phyloP scores from a whole-genome alignment of 2,888 invertebrate genomes.

The Drosophila pegasa region DNA sequence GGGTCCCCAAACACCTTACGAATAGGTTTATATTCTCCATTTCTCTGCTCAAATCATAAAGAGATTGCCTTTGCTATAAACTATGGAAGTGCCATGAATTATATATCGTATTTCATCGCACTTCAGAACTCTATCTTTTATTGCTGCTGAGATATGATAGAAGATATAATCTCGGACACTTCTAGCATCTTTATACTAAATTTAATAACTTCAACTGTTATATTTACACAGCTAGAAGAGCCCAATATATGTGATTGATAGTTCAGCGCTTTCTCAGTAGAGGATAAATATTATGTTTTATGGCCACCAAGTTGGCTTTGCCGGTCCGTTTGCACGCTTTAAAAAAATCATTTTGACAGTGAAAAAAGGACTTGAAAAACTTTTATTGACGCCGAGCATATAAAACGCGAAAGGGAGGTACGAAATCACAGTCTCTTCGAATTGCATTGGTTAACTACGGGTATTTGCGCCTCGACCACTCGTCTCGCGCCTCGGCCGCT shows the following conservation, averaged over 20 bases:
- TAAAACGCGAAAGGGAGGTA: slow-evolving; percentile 7
- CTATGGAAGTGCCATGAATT: too few relatives aligned
- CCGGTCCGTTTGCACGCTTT: background rate
- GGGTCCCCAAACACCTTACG: background rate
- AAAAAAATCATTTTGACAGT: slow-evolving; percentile 5
- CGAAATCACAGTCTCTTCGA: slow-evolving; percentile 2
- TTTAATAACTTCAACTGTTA: background rate
- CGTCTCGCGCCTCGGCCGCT: slow-evolving; percentile 13
- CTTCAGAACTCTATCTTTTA: too few relatives aligned
- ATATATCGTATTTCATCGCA: too few relatives aligned
- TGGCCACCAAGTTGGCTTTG: background rate
- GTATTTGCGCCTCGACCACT: slow-evolving; percentile 45
- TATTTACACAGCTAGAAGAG: background rate
- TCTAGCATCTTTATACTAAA: background rate
- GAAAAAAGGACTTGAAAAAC: background rate
- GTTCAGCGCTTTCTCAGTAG: background rate
- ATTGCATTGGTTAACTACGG: slow-evolving; percentile 33
- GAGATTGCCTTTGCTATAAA: too few relatives aligned
- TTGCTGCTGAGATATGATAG: too few relatives aligned
- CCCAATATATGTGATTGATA: background rate
- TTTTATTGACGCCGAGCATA: slow-evolving; percentile 11
- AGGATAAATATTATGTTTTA: background rate
- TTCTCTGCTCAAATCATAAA: too few relatives aligned
- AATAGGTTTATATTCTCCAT: too few relatives aligned
- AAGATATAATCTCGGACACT: too few relatives aligned